phyloP scores from a whole-genome alignment of 2,888 invertebrate species.

The Tanytarsus gracilentus region DNA sequence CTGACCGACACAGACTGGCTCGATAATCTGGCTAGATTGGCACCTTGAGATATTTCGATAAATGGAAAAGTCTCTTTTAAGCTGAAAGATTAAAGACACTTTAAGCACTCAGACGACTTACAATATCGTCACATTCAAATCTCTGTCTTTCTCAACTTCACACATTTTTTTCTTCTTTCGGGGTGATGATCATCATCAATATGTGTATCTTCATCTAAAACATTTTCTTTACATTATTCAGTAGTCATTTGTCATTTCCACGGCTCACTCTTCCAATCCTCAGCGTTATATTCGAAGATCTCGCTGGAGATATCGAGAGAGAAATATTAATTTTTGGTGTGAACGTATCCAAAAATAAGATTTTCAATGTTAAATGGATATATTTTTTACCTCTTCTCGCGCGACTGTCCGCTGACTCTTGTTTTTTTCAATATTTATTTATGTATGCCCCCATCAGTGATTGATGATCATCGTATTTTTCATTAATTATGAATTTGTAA shows the following conservation, averaged over 20 bases:
- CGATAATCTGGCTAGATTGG: constrained; percentile 10
- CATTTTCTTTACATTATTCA: constrained; percentile 25
- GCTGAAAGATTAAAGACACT: constrained; percentile 8
- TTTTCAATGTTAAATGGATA: constrained; percentile 17
- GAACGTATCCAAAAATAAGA: constrained; percentile 20
- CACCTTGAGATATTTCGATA: not conserved
- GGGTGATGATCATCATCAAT: not conserved
- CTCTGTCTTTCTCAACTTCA: no score
- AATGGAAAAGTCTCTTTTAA: not conserved
- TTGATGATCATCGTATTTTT: constrained; percentile 29
- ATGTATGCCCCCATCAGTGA: constrained; percentile 3
- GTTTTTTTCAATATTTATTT: not conserved
- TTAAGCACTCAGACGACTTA: not conserved
- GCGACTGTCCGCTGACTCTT: no score
- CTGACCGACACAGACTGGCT: not conserved
- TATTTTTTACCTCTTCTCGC: no score
- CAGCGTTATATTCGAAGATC: not conserved
- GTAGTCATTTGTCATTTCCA: constrained; percentile 28
- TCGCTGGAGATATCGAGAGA: not conserved
- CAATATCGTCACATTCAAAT: constrained; percentile 24
- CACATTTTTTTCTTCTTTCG: not conserved
- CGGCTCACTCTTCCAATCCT: not conserved
- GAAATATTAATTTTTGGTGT: not conserved
- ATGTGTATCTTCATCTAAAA: constrained; percentile 22
- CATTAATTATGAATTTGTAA: constrained; percentile 28